Evolutionary conservation across 2,113 vertebrate genomes (phyloP).

Genomic region (Microtus montanus): DNA sequence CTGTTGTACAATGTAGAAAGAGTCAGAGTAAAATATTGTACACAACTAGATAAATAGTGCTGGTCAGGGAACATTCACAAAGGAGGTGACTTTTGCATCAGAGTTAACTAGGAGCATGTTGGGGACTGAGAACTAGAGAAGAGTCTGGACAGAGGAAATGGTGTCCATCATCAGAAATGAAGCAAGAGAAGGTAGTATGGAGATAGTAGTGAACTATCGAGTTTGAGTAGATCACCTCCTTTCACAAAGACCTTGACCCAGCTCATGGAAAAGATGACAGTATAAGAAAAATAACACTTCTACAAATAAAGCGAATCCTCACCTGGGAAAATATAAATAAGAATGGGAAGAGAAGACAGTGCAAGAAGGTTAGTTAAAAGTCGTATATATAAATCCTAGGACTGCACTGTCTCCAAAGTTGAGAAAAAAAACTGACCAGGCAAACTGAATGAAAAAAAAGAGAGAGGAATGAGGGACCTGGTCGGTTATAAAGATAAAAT

Average conservation of each 20-base stretch:
- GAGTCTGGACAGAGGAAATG: background rate
- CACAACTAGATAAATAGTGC: background rate
- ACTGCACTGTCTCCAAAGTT: slow-evolving; percentile 16
- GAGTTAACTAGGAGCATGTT: background rate
- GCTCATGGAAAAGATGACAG: slow-evolving; percentile 17
- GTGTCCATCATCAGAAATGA: background rate
- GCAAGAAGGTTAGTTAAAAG: slow-evolving; percentile 46
- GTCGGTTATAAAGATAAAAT: slow-evolving; percentile 29
- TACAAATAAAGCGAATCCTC: slow-evolving; percentile 19
- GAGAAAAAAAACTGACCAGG: background rate
- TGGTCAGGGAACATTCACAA: slow-evolving; percentile 5
- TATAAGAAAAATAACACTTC: slow-evolving; percentile 11
- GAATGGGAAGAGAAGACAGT: background rate
- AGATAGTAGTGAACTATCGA: background rate
- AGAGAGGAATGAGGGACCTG: background rate
- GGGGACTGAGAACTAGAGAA: background rate
- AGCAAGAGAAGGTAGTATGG: background rate
- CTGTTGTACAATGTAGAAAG: background rate
- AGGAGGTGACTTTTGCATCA: slow-evolving; percentile 34
- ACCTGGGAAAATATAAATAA: slow-evolving; percentile 54
- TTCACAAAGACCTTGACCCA: slow-evolving; percentile 22
- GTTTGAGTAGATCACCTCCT: background rate
- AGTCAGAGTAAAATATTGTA: background rate
- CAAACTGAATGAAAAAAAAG: background rate
- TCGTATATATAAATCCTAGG: background rate